Conservation (phyloP, 2,797 vertebrate genomes). For the Helicolenus hilgendorfi region DNA sequence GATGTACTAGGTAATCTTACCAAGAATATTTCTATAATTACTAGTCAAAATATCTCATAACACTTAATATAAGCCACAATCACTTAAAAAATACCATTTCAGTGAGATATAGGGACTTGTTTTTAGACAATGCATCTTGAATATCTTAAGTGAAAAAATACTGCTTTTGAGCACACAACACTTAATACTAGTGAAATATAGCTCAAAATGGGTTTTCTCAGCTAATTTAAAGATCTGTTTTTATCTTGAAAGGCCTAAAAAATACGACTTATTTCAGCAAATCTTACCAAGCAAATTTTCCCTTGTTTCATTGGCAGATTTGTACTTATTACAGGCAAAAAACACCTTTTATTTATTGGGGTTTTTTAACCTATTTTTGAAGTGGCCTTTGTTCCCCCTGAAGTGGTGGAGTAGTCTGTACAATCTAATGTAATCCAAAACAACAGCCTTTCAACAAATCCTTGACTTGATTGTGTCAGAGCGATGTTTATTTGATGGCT, state of each 20-base stretch:
- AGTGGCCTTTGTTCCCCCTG: too few species aligned
- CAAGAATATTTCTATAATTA: background rate
- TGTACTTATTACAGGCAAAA: background rate
- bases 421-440: background rate
- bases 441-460: background rate
- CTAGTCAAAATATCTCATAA: background rate
- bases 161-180: background rate
- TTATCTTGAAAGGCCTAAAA: background rate
- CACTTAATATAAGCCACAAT: background rate
- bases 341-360: background rate
- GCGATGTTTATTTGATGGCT: background rate
- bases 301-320: background rate
- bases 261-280: background rate
- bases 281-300: background rate
- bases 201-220: background rate
- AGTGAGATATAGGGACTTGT: background rate
- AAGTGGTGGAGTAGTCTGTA: background rate
- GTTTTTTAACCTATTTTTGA: too few species aligned
- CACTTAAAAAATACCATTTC: background rate
- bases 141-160: background rate
- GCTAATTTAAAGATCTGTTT: background rate
- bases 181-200: background rate
- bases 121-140: background rate
- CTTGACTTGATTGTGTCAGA: background rate
- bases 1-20: background rate